Base-by-base conservation (phyloP, 2,888 invertebrate genomes). In the Doris montereyensis region DNA sequence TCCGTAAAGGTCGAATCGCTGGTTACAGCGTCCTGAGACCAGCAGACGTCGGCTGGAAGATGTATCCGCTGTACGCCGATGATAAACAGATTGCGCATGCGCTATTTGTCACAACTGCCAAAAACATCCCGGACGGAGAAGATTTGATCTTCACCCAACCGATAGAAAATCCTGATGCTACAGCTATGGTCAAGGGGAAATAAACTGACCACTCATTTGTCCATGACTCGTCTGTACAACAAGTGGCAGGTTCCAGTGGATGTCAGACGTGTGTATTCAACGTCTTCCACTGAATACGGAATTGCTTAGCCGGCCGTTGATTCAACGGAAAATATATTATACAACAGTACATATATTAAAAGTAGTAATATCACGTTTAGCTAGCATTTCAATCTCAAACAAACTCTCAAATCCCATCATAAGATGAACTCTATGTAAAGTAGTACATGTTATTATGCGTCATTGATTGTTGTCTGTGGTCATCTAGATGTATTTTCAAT, bases 211-310 rank as follows among this genome's bases (percentile, higher is more conserved):
- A 83, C 83, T 0, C 85, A 86, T 76, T 77, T 86, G 8, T 85
- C 86, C 1, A 86, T 85, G 86, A 85, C 86, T 0, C 78, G 86
- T 28, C 76, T 86, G 2, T 86, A 86, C 71, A 86, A 86, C 68
- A 85, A 86, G 75, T 83, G 83, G 83, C 81, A 84, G 67, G 81
- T 86, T 76, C 78, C 77, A 0, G 84, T 83, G 0, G 86, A 86
- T 62, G 80, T 82, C 3, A 77, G 74, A 3, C 74, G 86, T 10
- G 83, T 86, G 0, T 86, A 84, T 65, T 85, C 85, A 4, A 82
- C 84, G 10, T 84, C 84, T 1, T 83, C 84, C 8, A 85, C 86
- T 0, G 85, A 86, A 67, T 85, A 84, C 76, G 85, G 81, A 17
- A 85, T 86, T 28, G 84, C 84, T 2, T 85, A 62, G 62, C n/a